Conservation (phyloP, 2,797 vertebrate genomes). For the Chromobotia macracanthus region DNA sequence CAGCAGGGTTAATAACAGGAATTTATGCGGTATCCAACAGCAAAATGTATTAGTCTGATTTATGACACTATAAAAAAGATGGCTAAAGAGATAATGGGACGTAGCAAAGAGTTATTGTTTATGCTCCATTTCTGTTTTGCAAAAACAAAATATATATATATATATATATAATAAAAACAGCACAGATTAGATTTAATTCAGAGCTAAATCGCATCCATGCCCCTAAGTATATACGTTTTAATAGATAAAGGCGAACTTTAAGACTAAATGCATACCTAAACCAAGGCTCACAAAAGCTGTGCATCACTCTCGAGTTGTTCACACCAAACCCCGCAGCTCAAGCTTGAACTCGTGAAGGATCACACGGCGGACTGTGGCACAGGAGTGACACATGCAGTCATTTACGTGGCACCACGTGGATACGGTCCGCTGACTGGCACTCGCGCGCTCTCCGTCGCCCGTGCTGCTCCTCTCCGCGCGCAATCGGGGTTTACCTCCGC, state of each 20-base stretch:
- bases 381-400: slow-evolving; percentile 64
- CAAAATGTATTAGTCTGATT: slow-evolving; percentile 14
- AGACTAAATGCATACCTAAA: slow-evolving; percentile 2
- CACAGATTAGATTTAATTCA: too few relatives aligned
- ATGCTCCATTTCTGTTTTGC: too few relatives aligned
- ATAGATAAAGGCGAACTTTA: slow-evolving; percentile 3
- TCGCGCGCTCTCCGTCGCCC: slow-evolving; percentile 61
- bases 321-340: slow-evolving; percentile 34
- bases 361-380: slow-evolving; percentile 44
- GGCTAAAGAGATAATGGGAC: slow-evolving; percentile 25
- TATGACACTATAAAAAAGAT: slow-evolving; percentile 20
- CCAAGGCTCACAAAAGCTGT: slow-evolving; percentile 32
- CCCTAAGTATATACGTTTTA: not conserved
- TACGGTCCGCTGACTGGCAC: slow-evolving; percentile 63
- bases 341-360: slow-evolving; percentile 32
- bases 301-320: slow-evolving; percentile 40
- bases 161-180: not conserved
- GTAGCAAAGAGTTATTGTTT: too few relatives aligned
- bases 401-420: slow-evolving; percentile 77
- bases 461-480: slow-evolving; percentile 35
- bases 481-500: slow-evolving; percentile 61
- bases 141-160: too few relatives aligned
- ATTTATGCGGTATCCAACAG: slow-evolving; percentile 1
- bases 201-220: too few relatives aligned
- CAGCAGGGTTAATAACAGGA: slow-evolving; percentile 16